Conservation (phyloP, 2,888 invertebrate species). For the Eremobia ochroleuca region DNA sequence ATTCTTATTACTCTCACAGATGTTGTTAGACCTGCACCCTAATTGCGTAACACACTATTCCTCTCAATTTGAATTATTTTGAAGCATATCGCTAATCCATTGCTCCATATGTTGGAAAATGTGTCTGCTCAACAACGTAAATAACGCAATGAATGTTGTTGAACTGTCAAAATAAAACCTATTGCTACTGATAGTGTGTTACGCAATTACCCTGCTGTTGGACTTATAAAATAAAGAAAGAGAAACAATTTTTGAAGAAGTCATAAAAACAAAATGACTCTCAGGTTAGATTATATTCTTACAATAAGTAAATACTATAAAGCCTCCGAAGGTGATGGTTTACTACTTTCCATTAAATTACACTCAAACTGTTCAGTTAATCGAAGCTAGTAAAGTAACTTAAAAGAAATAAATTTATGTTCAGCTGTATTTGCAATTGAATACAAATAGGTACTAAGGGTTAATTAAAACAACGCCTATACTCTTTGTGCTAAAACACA, state of each 20-base stretch:
- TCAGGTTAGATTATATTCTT: slow-evolving; percentile 28
- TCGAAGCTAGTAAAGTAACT: slow-evolving; percentile 22
- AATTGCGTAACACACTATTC: no score
- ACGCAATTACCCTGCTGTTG: no score
- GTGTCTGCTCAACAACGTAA: no score
- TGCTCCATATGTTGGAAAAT: no score
- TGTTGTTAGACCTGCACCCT: slow-evolving; percentile 19
- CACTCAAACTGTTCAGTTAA: slow-evolving; percentile 29
- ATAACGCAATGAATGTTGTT: no score
- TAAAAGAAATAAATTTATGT: slow-evolving; percentile 12
- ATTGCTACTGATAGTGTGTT: no score
- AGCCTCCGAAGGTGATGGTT: slow-evolving; percentile 41
- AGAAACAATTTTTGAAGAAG: slow-evolving; percentile 34
- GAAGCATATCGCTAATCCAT: no score
- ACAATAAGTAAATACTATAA: slow-evolving; percentile 43
- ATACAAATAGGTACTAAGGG: slow-evolving; percentile 47
- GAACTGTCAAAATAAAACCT: no score
- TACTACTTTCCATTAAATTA: slow-evolving; percentile 43
- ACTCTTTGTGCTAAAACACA: slow-evolving; percentile 60
- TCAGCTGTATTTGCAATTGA: slow-evolving; percentile 35
- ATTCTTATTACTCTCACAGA: slow-evolving; percentile 26
- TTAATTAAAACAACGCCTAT: slow-evolving; percentile 63
- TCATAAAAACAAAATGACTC: slow-evolving; percentile 43
- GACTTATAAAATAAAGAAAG: slow-evolving; percentile 33
- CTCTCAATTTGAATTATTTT: no score